These are phyloP conservation scores for Conus canariensis DNA, from an alignment of 2,888 invertebrate species.

Conservation along the genomic window DNA sequence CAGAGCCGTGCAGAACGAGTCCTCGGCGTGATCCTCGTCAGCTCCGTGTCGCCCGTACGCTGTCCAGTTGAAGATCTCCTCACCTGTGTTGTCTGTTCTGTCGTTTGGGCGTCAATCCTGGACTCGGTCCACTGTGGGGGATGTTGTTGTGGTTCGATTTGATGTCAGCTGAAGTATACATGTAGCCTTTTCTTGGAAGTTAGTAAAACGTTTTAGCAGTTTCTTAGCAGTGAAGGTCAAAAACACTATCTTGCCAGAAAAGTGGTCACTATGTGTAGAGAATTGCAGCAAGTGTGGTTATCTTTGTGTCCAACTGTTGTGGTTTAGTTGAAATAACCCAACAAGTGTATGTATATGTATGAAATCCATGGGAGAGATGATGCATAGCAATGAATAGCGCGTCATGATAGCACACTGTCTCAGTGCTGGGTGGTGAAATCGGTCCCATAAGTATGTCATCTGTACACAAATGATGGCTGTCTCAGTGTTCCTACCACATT, in stretches of 20 bases:
- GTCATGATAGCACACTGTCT: neutral
- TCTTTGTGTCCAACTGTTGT: too few relatives aligned
- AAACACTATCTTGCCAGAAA: neutral
- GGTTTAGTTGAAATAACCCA: neutral
- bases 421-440: neutral
- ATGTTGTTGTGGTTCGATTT: too few relatives aligned
- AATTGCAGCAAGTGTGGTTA: too few relatives aligned
- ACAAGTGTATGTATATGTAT: too few relatives aligned
- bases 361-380: neutral
- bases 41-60: neutral
- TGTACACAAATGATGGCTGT: neutral
- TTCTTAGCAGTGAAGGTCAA: neutral
- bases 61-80: constrained; percentile 2
- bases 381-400: neutral
- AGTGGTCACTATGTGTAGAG: neutral
- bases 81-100: neutral
- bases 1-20: neutral
- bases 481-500: neutral
- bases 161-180: neutral
- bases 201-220: neutral
- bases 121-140: too few relatives aligned
- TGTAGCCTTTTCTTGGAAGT: neutral
- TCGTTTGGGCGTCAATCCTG: too few relatives aligned
- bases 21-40: neutral
- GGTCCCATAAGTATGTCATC: neutral